Base-by-base conservation (phyloP, 2,888 invertebrate species). In the Periphyllus acericola region DNA sequence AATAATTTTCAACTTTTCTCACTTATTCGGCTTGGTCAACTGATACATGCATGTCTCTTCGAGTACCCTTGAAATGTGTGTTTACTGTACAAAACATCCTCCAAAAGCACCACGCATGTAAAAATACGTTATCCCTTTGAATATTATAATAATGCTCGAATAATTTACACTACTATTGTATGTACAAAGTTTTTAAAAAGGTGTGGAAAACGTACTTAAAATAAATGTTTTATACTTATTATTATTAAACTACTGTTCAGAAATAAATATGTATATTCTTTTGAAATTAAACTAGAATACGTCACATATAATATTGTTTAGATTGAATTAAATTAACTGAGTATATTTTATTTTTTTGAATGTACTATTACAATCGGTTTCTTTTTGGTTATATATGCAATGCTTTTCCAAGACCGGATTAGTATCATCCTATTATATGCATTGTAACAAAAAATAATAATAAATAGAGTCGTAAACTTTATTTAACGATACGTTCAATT, bases 401-500 rank as follows among this genome's bases (percentile, higher is more conserved):
- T 25, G 66, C 34, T 11, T 21, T 32, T 34, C 8, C 25, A 34
- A 36, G 83, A 78, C 76, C 68, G 84, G 84, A 78, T 85, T 78
- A 78, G 76, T 68, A 52, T n/a, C 25, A 17, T 84, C 32, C 46
- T 87, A 75, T 80, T 79, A 86, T 66, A 55, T 32, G 25, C 81
- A 74, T 81, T 81, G 74, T 81, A 87, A 74, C 14, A 55, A 55
- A 72, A 78, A 52, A 36, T 52, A 74, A 60, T 55, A 83, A 36
- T 83, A 71, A 79, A 34, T 19, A 66, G 55, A 84, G 68, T 81
- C 36, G 68, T 81, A 83, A 83, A 78, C 60, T 87, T 60, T 25
- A 87, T 87, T 87, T 74, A 81, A 87, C 46, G 80, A 60, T 74
- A 74, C 66, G 32, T 74, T 25, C 40, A 81, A 81, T 87, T 81